These are phyloP conservation scores for Strix aluco DNA, from an alignment of 2,113 vertebrate genomes.

Conservation along the genomic window DNA sequence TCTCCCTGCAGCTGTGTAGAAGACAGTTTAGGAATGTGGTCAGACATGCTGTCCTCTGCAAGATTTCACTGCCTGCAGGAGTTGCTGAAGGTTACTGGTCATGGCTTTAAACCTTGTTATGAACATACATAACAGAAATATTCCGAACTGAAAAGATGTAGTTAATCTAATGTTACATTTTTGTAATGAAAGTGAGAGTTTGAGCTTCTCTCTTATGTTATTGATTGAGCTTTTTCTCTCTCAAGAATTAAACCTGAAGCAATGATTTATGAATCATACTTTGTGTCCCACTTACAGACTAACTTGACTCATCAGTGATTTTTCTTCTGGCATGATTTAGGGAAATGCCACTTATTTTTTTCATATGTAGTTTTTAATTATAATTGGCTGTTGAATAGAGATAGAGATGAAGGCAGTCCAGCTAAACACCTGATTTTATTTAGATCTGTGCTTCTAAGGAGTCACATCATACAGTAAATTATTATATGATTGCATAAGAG, in stretches of 20 bases:
- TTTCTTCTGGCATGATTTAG: slow-evolving; percentile 24
- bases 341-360: background rate
- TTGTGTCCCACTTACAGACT: slow-evolving; percentile 12
- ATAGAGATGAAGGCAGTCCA: background rate
- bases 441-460: background rate
- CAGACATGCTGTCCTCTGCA: background rate
- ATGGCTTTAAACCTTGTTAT: background rate
- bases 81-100: background rate
- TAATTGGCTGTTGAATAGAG: background rate
- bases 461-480: background rate
- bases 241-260: slow-evolving; percentile 19
- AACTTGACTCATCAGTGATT: slow-evolving; percentile 23
- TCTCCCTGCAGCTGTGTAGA: background rate
- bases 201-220: background rate
- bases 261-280: slow-evolving; percentile 24
- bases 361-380: background rate
- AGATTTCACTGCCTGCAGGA: background rate
- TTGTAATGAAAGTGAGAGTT: background rate
- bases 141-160: background rate
- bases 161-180: background rate
- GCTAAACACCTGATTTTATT: background rate
- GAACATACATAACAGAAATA: background rate
- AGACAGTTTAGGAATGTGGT: background rate
- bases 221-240: background rate
- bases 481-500: background rate